Conservation (phyloP, 2,888 invertebrate genomes). For the Ophion ellenae region DNA sequence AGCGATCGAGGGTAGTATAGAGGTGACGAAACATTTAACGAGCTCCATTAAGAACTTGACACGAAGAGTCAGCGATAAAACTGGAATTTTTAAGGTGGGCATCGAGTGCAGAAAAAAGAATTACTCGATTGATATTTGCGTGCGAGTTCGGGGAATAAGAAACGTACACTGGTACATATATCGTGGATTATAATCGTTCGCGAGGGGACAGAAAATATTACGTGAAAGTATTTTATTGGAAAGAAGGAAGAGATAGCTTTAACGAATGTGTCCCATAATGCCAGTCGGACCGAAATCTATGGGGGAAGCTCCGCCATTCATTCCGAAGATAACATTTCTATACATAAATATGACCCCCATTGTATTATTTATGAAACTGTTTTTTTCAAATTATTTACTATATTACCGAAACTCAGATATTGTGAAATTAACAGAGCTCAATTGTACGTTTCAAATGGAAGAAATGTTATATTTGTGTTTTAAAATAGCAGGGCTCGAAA, state of each 20-base stretch:
- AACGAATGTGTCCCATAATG: slow-evolving; percentile 16
- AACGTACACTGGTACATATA: slow-evolving; percentile 36
- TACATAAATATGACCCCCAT: neutral
- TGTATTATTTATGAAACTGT: neutral
- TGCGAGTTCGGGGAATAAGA: slow-evolving; percentile 32
- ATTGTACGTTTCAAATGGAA: neutral
- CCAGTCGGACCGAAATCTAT: slow-evolving; percentile 37
- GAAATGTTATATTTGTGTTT: neutral
- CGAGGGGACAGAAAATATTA: slow-evolving; percentile 25
- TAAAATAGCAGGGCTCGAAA: too few species aligned
- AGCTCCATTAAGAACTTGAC: slow-evolving; percentile 30
- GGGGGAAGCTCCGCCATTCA: slow-evolving; percentile 7
- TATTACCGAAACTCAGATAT: neutral
- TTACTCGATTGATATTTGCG: slow-evolving; percentile 33
- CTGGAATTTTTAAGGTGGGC: slow-evolving; percentile 21
- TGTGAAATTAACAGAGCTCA: neutral
- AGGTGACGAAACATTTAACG: slow-evolving; percentile 34
- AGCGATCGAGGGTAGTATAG: slow-evolving; percentile 6
- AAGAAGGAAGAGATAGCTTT: slow-evolving; percentile 36
- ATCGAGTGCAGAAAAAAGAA: slow-evolving; percentile 14
- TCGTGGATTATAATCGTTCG: slow-evolving; percentile 52
- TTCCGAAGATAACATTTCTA: neutral
- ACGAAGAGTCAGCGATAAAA: slow-evolving; percentile 19
- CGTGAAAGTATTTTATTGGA: slow-evolving; percentile 57
- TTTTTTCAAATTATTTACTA: neutral